Evolutionary conservation across 2,797 vertebrate genomes (phyloP).

Genomic region (Lateolabrax maculatus): DNA sequence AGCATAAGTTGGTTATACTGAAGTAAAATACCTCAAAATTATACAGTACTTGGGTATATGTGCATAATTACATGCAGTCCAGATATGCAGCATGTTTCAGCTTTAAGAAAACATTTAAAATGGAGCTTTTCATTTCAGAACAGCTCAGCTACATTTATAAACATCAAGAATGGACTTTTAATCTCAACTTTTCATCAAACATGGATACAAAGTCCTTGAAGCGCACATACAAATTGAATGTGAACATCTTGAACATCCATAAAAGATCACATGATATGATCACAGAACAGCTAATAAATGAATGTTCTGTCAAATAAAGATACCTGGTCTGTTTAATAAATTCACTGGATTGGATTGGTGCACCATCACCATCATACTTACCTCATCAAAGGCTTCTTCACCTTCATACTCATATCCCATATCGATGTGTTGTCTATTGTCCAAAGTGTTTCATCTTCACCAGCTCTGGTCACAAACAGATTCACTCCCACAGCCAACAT

Average conservation of each 20-base stretch:
- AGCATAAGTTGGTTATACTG: too few species aligned
- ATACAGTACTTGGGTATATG: too few species aligned
- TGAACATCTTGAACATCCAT: neutral
- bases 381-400: neutral
- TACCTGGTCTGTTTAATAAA: neutral
- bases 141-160: neutral
- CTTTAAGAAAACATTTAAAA: neutral
- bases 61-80: too few species aligned
- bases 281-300: too few species aligned
- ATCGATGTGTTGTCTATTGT: neutral
- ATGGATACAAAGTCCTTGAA: too few species aligned
- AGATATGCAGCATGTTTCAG: neutral
- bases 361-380: neutral
- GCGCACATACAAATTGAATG: neutral
- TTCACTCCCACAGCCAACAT: constrained; percentile 27
- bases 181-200: too few species aligned
- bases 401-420: neutral
- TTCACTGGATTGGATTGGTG: neutral
- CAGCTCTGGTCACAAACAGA: neutral
- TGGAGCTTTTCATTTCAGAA: too few species aligned
- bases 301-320: neutral
- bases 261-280: neutral
- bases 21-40: too few species aligned
- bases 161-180: neutral
- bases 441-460: constrained; percentile 7